Evolutionary conservation across 2,888 invertebrate species (phyloP).

Genomic region (Polyploca ridens): DNA sequence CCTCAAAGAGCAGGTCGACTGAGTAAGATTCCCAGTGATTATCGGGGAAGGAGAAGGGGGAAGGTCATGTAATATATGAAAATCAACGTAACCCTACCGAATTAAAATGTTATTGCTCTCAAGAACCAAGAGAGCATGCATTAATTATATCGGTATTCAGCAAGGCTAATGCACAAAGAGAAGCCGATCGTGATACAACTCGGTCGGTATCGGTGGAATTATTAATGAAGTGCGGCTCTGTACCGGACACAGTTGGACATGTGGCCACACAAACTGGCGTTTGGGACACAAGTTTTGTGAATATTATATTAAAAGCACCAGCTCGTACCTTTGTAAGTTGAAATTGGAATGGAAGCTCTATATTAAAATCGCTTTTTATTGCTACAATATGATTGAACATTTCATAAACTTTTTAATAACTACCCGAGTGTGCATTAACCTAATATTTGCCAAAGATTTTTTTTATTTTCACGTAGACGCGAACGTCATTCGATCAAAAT

Average conservation of each 20-base stretch:
- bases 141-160: neutral
- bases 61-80: neutral
- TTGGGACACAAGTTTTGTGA: neutral
- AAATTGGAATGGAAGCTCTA: no score
- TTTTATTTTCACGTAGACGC: no score
- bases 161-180: constrained; percentile 23
- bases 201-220: constrained; percentile 44
- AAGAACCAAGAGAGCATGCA: neutral
- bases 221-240: constrained; percentile 52
- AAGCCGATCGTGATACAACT: constrained; percentile 12
- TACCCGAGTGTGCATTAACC: no score
- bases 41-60: no score
- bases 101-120: neutral
- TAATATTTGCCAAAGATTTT: no score
- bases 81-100: neutral
- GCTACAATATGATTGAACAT: no score
- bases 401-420: no score
- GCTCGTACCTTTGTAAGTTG: no score
- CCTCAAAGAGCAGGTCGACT: no score
- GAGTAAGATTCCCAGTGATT: no score
- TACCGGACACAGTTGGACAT: constrained; percentile 23
- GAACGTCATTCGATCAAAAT: no score
- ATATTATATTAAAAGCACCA: neutral
- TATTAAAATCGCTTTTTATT: no score
- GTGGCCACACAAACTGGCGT: neutral